Evolutionary conservation across 2,113 vertebrate species (phyloP), one percentile per base, ranked within the genome.

Genomic region (Nesoenas mayeri): DNA sequence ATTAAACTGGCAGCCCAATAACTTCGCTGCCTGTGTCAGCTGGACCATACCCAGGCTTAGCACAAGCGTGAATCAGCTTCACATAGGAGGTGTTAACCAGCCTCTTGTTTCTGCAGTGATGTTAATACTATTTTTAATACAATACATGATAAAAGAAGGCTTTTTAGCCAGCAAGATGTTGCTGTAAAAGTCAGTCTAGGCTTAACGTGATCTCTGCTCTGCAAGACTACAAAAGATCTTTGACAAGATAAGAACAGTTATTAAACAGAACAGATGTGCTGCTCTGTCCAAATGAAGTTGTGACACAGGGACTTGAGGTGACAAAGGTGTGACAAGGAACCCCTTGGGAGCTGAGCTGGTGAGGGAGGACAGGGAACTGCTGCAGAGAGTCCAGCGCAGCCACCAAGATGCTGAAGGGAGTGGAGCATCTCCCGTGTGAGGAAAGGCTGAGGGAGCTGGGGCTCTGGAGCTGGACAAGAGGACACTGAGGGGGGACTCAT

Each of bases 1-100:
- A 98, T 98, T 97, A 98, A 98, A 96, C 95, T 97, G 98, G 97
- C 97, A 97, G 94, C 85, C 95, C 94, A 93, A 84, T 97, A 96
- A 96, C 93, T 97, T 89, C 95, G 92, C 96, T 66, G 96, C 71
- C 72, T 64, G 89, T 96, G 96, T 97, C 97, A 97, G 96, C 96
- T 97, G 95, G 97, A 97, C 94, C 48, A 5, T 94, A 86, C 96
- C 94, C 96, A 96, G 93, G 73, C 93, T 94, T 70, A 85, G 79
- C 89, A 91, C 87, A 25, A 66, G 88, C 80, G 94, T 95, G 96
- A 95, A 97, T 97, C 97, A 95, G 1, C 69, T 44, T 95, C 93
- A 57, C 66, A 71, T 3, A 94, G 93, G 91, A 95, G 70, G 74
- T 95, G 96, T 95, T 94, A 93, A 51, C 94, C 89, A 88, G 85